Conservation (phyloP, 2,797 vertebrate species). For the Aphelocoma californica region DNA sequence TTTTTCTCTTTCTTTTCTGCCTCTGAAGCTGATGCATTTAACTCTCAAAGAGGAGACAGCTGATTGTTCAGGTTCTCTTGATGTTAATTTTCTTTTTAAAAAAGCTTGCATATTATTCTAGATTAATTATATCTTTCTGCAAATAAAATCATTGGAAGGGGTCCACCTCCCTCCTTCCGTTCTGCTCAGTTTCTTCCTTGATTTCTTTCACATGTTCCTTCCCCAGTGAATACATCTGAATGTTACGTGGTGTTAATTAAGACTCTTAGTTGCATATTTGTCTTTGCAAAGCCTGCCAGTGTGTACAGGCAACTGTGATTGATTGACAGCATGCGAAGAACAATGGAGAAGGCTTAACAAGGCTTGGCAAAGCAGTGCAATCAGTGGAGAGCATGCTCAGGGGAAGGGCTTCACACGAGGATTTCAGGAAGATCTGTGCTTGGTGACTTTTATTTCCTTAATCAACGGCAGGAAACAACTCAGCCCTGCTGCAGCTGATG, state of each 20-base stretch:
- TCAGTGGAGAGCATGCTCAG: not conserved
- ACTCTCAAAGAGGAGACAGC: constrained; percentile 16
- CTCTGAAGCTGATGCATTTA: not conserved
- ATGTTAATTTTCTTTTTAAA: constrained; percentile 32
- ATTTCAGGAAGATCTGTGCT: not conserved
- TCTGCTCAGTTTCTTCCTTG: constrained; percentile 17
- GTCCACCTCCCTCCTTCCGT: not conserved
- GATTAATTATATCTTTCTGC: constrained; percentile 41
- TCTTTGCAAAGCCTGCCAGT: constrained; percentile 28
- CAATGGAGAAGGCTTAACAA: constrained; percentile 37
- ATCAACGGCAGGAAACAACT: constrained; percentile 16
- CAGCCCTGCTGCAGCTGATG: not conserved
- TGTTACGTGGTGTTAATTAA: constrained; percentile 14
- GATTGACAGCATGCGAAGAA: not conserved
- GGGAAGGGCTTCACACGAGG: not conserved
- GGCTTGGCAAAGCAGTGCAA: constrained; percentile 2
- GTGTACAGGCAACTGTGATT: not conserved
- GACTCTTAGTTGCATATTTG: constrained; percentile 19
- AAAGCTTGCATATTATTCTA: constrained; percentile 20
- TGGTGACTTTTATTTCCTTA: constrained; percentile 19
- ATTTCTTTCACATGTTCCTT: constrained; percentile 34
- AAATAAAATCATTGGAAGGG: constrained; percentile 51
- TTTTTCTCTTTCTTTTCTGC: constrained; percentile 25
- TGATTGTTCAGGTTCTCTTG: constrained; percentile 35
- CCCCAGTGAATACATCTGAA: constrained; percentile 37